Percentiles rank a stretch among this genome's conserved stretches.
Conservation (phyloP, 2,113 vertebrate genomes). For the Oxyura jamaicensis region DNA sequence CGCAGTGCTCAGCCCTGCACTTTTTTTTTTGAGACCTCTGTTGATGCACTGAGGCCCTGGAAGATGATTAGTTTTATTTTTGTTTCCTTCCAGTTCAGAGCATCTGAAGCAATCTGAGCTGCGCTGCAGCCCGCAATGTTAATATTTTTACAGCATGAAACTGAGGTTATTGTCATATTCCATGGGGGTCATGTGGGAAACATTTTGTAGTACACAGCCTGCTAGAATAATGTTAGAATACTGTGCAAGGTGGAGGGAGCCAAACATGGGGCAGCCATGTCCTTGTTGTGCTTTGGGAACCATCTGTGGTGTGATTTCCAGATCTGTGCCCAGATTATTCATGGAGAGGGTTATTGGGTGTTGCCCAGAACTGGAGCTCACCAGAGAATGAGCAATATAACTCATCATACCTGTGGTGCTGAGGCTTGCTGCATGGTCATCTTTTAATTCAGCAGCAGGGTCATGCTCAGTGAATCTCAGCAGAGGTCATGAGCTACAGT, state of each 20-base stretch:
- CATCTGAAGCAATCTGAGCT: background rate
- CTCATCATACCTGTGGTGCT: accelerated
- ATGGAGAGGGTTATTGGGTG: background rate
- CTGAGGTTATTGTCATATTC: background rate
- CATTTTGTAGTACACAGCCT: background rate
- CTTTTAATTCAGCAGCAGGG: background rate
- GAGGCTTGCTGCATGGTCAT: background rate
- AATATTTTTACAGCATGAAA: background rate
- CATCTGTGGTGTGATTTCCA: background rate
- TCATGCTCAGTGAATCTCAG: background rate
- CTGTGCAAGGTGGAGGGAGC: background rate
- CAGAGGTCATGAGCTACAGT: background rate
- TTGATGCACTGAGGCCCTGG: background rate
- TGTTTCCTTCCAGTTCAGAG: background rate
- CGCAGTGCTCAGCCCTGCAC: background rate
- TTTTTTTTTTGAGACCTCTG: accelerated
- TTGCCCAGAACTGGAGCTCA: background rate
- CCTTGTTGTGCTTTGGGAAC: background rate
- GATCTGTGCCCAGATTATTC: background rate
- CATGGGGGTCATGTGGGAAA: background rate
- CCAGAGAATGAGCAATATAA: background rate
- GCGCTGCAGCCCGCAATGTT: background rate
- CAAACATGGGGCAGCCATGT: background rate
- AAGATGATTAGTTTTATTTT: background rate
- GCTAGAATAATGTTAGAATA: background rate